Percentiles rank a stretch among this genome's conserved stretches.
phyloP scores from a whole-genome alignment of 2,888 invertebrate genomes.

The Hydraecia micacea region DNA sequence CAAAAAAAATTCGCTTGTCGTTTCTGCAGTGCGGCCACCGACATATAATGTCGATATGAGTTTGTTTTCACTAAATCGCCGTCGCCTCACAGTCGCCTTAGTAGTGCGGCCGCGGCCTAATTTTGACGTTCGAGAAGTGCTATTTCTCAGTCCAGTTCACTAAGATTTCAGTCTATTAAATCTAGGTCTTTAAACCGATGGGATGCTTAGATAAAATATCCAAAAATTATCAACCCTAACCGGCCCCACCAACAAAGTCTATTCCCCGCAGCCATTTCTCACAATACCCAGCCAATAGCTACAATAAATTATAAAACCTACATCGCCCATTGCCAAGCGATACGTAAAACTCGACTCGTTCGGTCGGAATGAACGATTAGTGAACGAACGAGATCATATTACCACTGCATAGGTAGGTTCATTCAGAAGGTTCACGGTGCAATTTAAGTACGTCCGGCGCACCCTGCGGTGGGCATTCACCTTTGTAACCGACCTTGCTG shows the following conservation, averaged over 20 bases:
- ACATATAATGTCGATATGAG: too few relatives aligned
- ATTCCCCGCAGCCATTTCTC: slow-evolving; percentile 31
- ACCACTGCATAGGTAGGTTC: slow-evolving; percentile 57
- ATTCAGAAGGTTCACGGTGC: slow-evolving; percentile 44
- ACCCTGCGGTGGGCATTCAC: slow-evolving; percentile 31
- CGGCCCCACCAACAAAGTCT: not conserved
- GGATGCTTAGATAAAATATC: not conserved
- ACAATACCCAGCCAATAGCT: slow-evolving; percentile 57
- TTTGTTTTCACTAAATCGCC: too few relatives aligned
- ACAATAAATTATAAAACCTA: slow-evolving; percentile 71
- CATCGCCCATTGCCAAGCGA: slow-evolving; percentile 78
- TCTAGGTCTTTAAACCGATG: not conserved
- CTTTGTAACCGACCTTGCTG: slow-evolving; percentile 15
- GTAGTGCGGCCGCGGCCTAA: too few relatives aligned
- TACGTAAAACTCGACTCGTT: slow-evolving; percentile 81
- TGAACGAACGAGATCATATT: slow-evolving; percentile 82
- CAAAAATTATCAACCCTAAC: slow-evolving; percentile 13
- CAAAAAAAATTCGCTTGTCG: too few relatives aligned
- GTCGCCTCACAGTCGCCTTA: too few relatives aligned
- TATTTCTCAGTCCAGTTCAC: not conserved
- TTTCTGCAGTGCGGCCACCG: too few relatives aligned
- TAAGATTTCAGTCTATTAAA: not conserved
- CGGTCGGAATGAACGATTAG: slow-evolving; percentile 85
- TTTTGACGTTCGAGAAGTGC: not conserved
- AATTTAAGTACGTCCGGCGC: slow-evolving; percentile 13